These are phyloP conservation scores for Drosophila tropicalis DNA, from an alignment of 1,140 invertebrate species.

Conservation along the genomic window DNA sequence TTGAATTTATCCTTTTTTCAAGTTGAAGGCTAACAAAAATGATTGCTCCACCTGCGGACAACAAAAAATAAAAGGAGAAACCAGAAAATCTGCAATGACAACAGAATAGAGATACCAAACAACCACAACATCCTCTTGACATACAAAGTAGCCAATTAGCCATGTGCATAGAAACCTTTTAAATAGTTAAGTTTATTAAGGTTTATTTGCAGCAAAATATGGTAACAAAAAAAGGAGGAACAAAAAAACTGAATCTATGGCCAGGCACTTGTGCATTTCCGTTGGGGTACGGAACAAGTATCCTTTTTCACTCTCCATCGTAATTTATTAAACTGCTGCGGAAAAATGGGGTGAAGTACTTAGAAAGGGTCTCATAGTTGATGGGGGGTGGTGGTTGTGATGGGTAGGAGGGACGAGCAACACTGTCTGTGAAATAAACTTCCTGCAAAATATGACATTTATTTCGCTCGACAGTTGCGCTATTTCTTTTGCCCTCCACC, in stretches of 20 bases:
- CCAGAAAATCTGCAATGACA: too few relatives aligned
- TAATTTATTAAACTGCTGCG: constrained; percentile 19
- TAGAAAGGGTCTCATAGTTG: background rate
- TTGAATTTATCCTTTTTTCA: constrained; percentile 4
- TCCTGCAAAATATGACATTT: constrained; percentile 23
- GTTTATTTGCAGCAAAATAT: background rate
- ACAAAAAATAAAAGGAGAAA: too few relatives aligned
- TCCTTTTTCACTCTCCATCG: constrained; percentile 16
- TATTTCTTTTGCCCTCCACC: background rate
- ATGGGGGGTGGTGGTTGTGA: background rate
- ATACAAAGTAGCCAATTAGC: background rate
- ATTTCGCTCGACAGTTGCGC: constrained; percentile 17
- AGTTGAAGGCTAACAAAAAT: background rate
- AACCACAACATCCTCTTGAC: background rate
- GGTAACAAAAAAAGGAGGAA: background rate
- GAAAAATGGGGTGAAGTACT: constrained; percentile 17
- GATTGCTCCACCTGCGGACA: background rate
- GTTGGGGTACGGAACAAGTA: constrained; percentile 7
- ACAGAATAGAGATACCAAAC: too few relatives aligned
- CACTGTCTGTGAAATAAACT: constrained; percentile 17
- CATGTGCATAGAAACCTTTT: constrained; percentile 2
- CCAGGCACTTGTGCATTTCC: constrained; percentile 13
- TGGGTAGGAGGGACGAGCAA: background rate
- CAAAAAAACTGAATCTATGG: constrained; percentile 18
- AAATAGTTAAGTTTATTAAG: constrained; percentile 11